Evolutionary conservation across 2,888 invertebrate genomes (phyloP), one percentile per base, ranked within the genome.

Genomic region (Stenichneumon culpator): DNA sequence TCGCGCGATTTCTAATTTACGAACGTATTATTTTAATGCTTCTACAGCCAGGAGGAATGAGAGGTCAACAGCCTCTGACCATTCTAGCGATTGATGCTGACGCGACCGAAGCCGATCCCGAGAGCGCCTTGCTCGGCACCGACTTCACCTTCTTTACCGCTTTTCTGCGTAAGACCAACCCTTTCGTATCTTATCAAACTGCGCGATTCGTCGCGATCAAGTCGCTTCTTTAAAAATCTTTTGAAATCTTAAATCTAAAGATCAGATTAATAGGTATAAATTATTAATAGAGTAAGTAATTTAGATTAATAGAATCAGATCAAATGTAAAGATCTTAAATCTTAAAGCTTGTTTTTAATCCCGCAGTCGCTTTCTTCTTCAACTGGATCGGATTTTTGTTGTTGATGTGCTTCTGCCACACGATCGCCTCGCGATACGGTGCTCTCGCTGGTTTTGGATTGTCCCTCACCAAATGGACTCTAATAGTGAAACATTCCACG

Each of bases 331-430:
- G n/a, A 69, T 77, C 44, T 47, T 16, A 47, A 14, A 52, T n/a
- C 25, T 19, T 79, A 36, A 39, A 79, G 77, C 25, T 36, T 47
- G 19, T 65, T 83, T 79, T 84, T 86, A 83, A 86, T 87, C 86
- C 95, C 95, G 67, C 95, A 97, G 98, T 98, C 94, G 97, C 98
- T 90, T 98, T 99, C 95, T 96, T 98, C 70, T 98, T 99, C 95
- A 99, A 99, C 95, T 99, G 98, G 98, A 97, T 99, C 93, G 99
- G 99, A 16, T 98, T 99, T 94, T 95, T 99, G 89, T 95, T 98
- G 92, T 95, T 98, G 89, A 97, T 98, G 96, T 99, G 98, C 92
- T 98, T 98, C 95, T 98, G 98, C 92, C 98, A 98, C 94, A 98
- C 98, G 73, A 98, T 98, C 91, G 98, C 98, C 54, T 98, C 98